Conservation (phyloP, 2,888 invertebrate genomes). For the Gortyna flavago region DNA sequence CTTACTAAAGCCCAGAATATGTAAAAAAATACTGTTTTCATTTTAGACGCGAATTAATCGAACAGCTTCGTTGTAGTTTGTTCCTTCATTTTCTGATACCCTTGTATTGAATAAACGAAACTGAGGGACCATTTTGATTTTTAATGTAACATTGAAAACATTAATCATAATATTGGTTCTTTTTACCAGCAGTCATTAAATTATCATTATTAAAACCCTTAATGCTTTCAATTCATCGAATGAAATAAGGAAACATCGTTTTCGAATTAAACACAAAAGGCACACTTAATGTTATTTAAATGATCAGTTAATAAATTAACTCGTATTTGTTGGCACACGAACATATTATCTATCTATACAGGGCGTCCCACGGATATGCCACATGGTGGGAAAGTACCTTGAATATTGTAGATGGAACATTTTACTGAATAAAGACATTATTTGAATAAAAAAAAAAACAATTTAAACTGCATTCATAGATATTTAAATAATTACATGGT, state of each 20-base stretch:
- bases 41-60: not conserved
- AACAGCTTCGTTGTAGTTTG: not conserved
- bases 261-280: not conserved
- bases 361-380: too few relatives aligned
- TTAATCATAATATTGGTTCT: conserved; percentile 12
- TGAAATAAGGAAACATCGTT: not conserved
- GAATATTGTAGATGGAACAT: too few relatives aligned
- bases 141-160: not conserved
- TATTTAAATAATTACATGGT: too few relatives aligned
- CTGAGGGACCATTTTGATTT: not conserved
- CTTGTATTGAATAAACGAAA: not conserved
- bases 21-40: conserved; percentile 10
- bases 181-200: not conserved
- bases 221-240: conserved; percentile 1
- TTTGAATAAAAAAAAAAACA: too few relatives aligned
- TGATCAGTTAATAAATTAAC: not conserved
- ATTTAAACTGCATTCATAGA: too few relatives aligned
- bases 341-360: not conserved
- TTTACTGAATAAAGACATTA: too few relatives aligned
- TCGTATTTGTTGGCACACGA: not conserved
- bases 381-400: too few relatives aligned
- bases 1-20: not conserved
- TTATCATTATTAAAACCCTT: not conserved
- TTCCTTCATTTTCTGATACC: not conserved
- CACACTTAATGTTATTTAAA: not conserved